Conservation (phyloP, 2,113 vertebrate species). For the Caranx ignobilis region DNA sequence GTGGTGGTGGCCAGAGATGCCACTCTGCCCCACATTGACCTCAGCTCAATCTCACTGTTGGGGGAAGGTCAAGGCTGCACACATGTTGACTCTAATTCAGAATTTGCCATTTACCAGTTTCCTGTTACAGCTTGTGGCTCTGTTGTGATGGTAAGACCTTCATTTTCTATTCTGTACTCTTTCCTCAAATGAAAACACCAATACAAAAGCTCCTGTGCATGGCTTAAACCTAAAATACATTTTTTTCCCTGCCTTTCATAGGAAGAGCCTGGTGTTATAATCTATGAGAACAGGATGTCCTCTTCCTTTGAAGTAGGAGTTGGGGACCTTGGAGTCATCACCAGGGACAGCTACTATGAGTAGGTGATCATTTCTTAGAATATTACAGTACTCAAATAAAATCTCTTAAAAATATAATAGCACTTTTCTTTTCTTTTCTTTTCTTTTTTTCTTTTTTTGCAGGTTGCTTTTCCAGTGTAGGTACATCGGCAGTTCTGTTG, state of each 20-base stretch:
- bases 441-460: neutral
- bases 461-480: constrained; percentile 75
- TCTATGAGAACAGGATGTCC: constrained; percentile 80
- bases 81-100: constrained; percentile 64
- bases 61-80: constrained; percentile 48
- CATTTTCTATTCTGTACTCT: neutral
- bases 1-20: constrained; percentile 74
- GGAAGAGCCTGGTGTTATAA: constrained; percentile 71
- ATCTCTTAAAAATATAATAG: neutral
- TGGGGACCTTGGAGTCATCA: constrained; percentile 71
- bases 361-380: constrained; percentile 57
- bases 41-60: constrained; percentile 57
- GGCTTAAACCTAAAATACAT: neutral
- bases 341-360: constrained; percentile 78
- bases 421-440: no score
- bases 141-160: constrained; percentile 61
- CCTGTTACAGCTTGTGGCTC: constrained; percentile 76
- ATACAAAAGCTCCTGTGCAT: neutral
- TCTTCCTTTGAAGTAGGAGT: constrained; percentile 63
- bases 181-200: neutral
- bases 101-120: constrained; percentile 78
- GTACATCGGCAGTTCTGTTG: constrained; percentile 61
- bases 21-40: constrained; percentile 70
- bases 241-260: constrained; percentile 34
- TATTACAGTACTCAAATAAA: neutral